A percentile compares a stretch with the other conserved stretches of the same genome.
Conservation (phyloP, 2,113 vertebrate genomes). For the Tympanuchus pallidicinctus region DNA sequence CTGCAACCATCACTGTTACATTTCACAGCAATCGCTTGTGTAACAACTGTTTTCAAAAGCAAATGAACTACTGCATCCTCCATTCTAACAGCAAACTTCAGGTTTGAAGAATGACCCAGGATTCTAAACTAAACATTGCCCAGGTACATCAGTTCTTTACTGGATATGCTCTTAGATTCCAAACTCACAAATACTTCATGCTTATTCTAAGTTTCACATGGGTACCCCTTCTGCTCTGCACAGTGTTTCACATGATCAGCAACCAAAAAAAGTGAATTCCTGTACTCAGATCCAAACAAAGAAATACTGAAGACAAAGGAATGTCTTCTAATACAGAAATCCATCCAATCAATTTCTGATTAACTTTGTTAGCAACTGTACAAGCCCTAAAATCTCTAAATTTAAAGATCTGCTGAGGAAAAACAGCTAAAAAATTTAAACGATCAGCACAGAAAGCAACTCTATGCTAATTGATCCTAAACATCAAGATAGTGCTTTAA, state of each 20-base stretch:
- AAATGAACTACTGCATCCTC: not conserved
- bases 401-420: not conserved
- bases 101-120: not conserved
- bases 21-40: not conserved
- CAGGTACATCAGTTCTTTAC: not conserved
- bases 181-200: not conserved
- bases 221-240: not conserved
- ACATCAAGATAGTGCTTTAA: not conserved
- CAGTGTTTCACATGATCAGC: not conserved
- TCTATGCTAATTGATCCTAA: not conserved
- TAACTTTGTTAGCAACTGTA: not conserved
- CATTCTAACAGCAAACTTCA: not conserved
- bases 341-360: not conserved
- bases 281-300: not conserved
- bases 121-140: not conserved
- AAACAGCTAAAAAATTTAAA: not conserved
- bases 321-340: not conserved
- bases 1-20: not conserved
- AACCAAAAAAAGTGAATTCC: not conserved
- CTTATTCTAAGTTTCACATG: not conserved
- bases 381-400: not conserved
- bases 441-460: not conserved
- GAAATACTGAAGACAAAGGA: not conserved
- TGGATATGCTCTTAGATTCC: not conserved
- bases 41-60: not conserved